Evolutionary conservation across 2,113 vertebrate genomes (phyloP).

Genomic region (Phainopepla nitens): DNA sequence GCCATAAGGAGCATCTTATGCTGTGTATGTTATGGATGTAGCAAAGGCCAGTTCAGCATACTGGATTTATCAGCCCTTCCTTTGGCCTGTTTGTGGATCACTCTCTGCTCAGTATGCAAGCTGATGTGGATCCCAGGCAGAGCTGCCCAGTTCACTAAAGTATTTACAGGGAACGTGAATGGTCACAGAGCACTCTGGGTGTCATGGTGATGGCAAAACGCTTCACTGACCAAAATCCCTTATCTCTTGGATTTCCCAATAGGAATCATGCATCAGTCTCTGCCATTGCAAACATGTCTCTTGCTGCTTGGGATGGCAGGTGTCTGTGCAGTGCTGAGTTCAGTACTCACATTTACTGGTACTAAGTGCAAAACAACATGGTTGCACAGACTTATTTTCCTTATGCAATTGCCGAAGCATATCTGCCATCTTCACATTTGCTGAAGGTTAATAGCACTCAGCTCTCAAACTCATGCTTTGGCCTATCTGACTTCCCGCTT

Average conservation of each 20-base stretch:
- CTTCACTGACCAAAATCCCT: not conserved
- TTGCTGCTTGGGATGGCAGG: not conserved
- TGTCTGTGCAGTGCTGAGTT: not conserved
- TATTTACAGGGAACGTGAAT: not conserved
- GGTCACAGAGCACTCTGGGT: not conserved
- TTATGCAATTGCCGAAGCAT: not conserved
- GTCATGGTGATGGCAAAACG: not conserved
- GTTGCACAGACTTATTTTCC: not conserved
- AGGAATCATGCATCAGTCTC: not conserved
- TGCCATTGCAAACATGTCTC: rapidly evolving
- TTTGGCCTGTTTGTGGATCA: not conserved
- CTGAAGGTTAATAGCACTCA: not conserved
- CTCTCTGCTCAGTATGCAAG: not conserved
- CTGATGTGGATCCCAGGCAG: not conserved
- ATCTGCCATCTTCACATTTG: not conserved
- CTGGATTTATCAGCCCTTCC: not conserved
- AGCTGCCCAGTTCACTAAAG: rapidly evolving
- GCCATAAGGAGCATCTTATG: not conserved
- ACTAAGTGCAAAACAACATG: not conserved
- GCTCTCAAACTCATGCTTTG: not conserved
- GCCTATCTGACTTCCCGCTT: not conserved
- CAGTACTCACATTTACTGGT: not conserved
- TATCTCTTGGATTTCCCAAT: not conserved
- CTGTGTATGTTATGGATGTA: rapidly evolving
- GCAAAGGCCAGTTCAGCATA: not conserved